Evolutionary conservation across 2,797 vertebrate genomes (phyloP).

Genomic region (Micromesistius poutassou): DNA sequence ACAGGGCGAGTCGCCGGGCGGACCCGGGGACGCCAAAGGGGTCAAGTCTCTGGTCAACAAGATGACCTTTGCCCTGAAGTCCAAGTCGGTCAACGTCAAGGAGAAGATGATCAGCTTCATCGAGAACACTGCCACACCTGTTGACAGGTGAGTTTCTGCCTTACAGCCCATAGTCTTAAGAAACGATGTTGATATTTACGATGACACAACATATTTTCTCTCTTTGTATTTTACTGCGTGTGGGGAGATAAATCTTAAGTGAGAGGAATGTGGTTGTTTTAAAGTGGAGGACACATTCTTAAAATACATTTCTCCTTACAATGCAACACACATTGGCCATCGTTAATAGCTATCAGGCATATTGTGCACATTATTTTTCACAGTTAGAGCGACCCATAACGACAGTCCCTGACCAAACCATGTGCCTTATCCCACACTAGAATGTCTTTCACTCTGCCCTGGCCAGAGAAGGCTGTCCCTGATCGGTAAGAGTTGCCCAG

Average conservation of each 20-base stretch:
- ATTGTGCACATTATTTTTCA: not conserved
- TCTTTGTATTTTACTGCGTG: not conserved
- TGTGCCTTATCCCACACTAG: constrained; percentile 86
- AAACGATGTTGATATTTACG: not conserved
- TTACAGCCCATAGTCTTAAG: not conserved
- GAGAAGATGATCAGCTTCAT: constrained; percentile 99
- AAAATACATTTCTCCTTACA: not conserved
- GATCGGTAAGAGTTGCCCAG: constrained; percentile 88
- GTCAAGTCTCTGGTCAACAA: constrained; percentile 97
- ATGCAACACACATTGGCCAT: not conserved
- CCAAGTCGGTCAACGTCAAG: constrained; percentile 95
- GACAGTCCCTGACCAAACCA: constrained; percentile 75
- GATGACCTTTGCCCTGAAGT: constrained; percentile 98
- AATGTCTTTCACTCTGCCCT: constrained; percentile 98
- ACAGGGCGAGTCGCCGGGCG: constrained; percentile 76
- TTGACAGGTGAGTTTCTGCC: constrained; percentile 81
- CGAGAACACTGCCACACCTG: constrained; percentile 96
- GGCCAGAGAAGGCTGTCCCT: constrained; percentile 93
- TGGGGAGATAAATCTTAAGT: not conserved
- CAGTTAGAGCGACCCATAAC: constrained; percentile 30
- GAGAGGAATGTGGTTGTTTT: not conserved
- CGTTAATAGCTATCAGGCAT: not conserved
- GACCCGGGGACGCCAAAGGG: constrained; percentile 87
- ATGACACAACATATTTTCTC: not conserved
- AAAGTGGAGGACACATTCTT: not conserved